These are phyloP conservation scores for Acanthosepion lycidas DNA, from an alignment of 2,888 invertebrate species.

Conservation along the genomic window DNA sequence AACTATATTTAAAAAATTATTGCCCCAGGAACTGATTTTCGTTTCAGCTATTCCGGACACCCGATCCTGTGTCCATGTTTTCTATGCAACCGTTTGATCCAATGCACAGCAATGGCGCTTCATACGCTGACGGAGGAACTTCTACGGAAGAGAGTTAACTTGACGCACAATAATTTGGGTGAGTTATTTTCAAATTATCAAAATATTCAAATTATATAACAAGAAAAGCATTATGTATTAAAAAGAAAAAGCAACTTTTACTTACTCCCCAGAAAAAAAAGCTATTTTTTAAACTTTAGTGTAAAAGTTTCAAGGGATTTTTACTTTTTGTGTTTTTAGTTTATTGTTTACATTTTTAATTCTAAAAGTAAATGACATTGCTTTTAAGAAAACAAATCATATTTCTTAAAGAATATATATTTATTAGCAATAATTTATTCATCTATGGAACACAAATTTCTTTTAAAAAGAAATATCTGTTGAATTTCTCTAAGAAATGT, in stretches of 20 bases:
- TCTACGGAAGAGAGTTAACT: slow-evolving; percentile 69
- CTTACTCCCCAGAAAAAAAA: not conserved
- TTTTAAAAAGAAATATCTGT: too few relatives aligned
- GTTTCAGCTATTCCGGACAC: not conserved
- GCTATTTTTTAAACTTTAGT: not conserved
- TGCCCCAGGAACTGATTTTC: not conserved
- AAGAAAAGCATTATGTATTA: not conserved
- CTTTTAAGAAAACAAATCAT: too few relatives aligned
- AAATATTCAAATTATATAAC: not conserved
- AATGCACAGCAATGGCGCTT: slow-evolving; percentile 65
- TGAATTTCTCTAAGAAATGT: too few relatives aligned
- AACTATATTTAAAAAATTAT: not conserved
- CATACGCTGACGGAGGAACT: slow-evolving; percentile 69
- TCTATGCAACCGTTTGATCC: not conserved
- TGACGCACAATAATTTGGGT: slow-evolving; percentile 73
- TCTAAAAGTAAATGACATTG: too few relatives aligned
- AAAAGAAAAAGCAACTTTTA: not conserved
- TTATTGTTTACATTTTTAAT: not conserved
- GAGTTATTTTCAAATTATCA: slow-evolving; percentile 41
- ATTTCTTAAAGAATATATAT: too few relatives aligned
- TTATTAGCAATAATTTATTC: too few relatives aligned
- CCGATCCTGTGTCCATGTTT: not conserved
- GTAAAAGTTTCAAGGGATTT: not conserved
- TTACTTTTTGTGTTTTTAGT: not conserved
- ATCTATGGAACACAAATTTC: too few relatives aligned